A percentile compares a stretch with the other conserved stretches of the same genome.
Evolutionary conservation across 1,140 invertebrate species (phyloP).

Genomic region (Mylabris phalerata): DNA sequence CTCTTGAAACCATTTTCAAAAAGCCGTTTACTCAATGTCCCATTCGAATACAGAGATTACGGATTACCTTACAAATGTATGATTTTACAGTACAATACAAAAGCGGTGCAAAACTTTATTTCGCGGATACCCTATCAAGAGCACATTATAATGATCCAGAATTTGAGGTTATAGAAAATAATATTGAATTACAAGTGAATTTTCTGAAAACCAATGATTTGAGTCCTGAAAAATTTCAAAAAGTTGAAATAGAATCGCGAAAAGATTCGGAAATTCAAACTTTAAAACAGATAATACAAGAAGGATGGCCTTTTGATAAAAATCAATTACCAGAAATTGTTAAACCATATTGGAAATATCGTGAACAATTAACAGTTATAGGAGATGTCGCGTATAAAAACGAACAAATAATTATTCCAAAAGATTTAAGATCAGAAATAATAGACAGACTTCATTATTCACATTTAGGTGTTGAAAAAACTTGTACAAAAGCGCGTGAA

Average conservation of each 20-base stretch:
- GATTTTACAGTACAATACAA: constrained; percentile 25
- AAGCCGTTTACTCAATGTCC: constrained; percentile 19
- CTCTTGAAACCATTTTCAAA: too few relatives aligned
- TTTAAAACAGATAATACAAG: constrained; percentile 25
- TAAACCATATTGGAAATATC: constrained; percentile 17
- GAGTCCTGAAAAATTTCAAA: constrained; percentile 10
- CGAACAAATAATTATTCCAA: constrained; percentile 37
- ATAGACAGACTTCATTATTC: constrained; percentile 39
- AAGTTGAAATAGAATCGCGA: too few relatives aligned
- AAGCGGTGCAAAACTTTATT: constrained; percentile 30
- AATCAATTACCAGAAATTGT: constrained; percentile 21
- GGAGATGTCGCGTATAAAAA: constrained; percentile 35
- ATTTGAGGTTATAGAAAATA: background rate
- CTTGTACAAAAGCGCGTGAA: constrained; percentile 29
- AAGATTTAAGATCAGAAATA: constrained; percentile 30
- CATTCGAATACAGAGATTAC: constrained; percentile 21
- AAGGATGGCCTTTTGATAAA: constrained; percentile 40
- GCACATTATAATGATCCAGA: constrained; percentile 17
- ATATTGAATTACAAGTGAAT: constrained; percentile 12
- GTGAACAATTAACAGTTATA: constrained; percentile 23
- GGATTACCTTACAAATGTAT: constrained; percentile 24
- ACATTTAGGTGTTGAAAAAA: constrained; percentile 44
- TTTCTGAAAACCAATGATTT: constrained; percentile 9
- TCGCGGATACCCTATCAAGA: constrained; percentile 39
- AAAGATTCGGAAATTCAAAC: too few relatives aligned